A percentile compares a stretch with the other conserved stretches of the same genome.
Evolutionary conservation across 2,113 vertebrate species (phyloP).

Genomic region (Anolis sagrei): DNA sequence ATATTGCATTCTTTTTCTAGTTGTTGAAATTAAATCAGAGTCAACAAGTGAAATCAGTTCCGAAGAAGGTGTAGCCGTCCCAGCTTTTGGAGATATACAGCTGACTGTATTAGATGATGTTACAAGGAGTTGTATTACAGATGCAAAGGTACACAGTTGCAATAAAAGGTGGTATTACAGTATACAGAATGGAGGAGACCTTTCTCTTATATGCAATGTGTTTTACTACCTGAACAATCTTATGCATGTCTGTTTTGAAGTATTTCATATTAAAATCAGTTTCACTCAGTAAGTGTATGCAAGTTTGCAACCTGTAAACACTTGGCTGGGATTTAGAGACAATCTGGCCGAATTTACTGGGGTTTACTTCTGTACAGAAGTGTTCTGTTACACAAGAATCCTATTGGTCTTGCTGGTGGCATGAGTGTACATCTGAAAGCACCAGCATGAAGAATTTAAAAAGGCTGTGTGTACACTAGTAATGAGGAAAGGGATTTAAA

Average conservation of each 20-base stretch:
- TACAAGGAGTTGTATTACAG: conserved; percentile 22
- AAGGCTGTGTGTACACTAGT: no score
- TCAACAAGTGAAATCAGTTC: conserved; percentile 54
- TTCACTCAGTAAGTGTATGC: not conserved
- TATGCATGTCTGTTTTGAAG: not conserved
- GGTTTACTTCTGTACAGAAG: not conserved
- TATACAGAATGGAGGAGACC: not conserved
- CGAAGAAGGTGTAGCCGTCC: conserved; percentile 49
- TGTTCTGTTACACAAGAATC: no score
- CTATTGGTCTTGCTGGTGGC: no score
- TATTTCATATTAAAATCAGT: not conserved
- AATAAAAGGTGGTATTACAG: not conserved
- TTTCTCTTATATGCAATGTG: not conserved
- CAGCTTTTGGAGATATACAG: conserved; percentile 47
- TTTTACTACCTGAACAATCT: not conserved
- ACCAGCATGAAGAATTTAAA: no score
- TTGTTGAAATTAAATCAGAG: conserved; percentile 49
- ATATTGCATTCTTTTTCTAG: conserved; percentile 63
- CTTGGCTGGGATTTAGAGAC: not conserved
- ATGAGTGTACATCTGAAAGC: no score
- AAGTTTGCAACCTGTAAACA: no score
- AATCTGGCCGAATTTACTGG: not conserved
- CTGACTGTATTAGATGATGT: conserved; percentile 57
- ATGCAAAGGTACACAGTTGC: conserved; percentile 71
- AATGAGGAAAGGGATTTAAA: no score